These are phyloP conservation scores for Danio rerio DNA, from an alignment of 2,113 vertebrate species.

Conservation along the genomic window DNA sequence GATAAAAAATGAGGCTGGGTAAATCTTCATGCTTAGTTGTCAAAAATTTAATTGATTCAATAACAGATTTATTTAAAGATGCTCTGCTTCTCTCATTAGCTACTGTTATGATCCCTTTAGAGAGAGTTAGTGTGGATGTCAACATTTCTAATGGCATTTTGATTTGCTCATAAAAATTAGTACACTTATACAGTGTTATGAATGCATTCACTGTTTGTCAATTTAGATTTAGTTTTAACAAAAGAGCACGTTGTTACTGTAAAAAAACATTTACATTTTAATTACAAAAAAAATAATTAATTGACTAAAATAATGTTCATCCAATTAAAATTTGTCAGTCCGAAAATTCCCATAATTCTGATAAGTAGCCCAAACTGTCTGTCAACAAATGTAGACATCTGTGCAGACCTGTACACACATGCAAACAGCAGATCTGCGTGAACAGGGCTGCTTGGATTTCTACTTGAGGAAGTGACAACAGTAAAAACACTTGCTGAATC, in stretches of 20 bases:
- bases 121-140: not conserved
- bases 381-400: too few relatives aligned
- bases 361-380: too few relatives aligned
- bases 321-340: too few relatives aligned
- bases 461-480: too few relatives aligned
- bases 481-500: too few relatives aligned
- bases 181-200: not conserved
- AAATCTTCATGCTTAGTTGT: not conserved
- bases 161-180: not conserved
- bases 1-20: too few relatives aligned
- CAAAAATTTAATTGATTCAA: not conserved
- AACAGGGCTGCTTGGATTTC: too few relatives aligned
- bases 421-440: too few relatives aligned
- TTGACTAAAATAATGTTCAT: too few relatives aligned
- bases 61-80: not conserved
- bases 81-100: not conserved
- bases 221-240: not conserved
- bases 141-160: not conserved
- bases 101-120: not conserved
- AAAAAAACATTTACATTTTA: not conserved
- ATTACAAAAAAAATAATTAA: too few relatives aligned
- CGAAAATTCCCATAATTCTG: too few relatives aligned
- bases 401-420: too few relatives aligned
- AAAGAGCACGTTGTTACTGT: not conserved
- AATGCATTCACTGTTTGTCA: not conserved